Base-by-base conservation (phyloP, 1,140 invertebrate species). In the Drosophila tani region DNA sequence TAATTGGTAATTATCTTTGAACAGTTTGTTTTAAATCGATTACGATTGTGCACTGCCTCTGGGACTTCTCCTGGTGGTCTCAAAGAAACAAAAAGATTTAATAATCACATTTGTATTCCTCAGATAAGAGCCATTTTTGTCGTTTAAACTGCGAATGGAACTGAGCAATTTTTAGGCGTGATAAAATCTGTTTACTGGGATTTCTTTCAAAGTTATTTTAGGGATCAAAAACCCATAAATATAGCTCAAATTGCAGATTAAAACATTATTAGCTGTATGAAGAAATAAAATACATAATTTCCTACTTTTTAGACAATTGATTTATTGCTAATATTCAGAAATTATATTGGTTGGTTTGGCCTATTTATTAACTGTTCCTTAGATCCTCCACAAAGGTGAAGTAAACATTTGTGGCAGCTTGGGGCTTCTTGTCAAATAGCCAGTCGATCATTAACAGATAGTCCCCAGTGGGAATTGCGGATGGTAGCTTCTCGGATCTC, bases 361-460 rank as follows among this genome's bases (percentile, higher is more conserved):
- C 8, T 3, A 17, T 50, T 50, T 73, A 27, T 73, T 45, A 29
- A 43, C n/a, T 46, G 46, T 19, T 21, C 41, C n/a, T 59, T 0
- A 81, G 57, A 58, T 82, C 81, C 46, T 82, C 68, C 2, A 65
- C 68, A 47, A 75, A 82, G 2, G 58, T 58, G 6, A 82, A 83
- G 47, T 79, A 82, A 9, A 83, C 41, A 71, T 83, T 82, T 24
- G 80, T 83, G 21, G 50, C 62, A 38, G 75, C 69, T 55, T 69
- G 69, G 1, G 63, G 46, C 15, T 62, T 75, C 17, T 79, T 79
- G 29, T 60, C 50, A 7, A 82, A 65, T 5, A 75, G 35, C 80
- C 75, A 83, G 15, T 77, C 77, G 7, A 83, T 24, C 9, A 63
- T 9, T 2, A 82, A 3, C 9, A 79, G 32, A 64, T 83, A 83